Evolutionary conservation across 1,140 invertebrate species (phyloP), one percentile per base, ranked within the genome.

Genomic region (Drosophila setifemur): DNA sequence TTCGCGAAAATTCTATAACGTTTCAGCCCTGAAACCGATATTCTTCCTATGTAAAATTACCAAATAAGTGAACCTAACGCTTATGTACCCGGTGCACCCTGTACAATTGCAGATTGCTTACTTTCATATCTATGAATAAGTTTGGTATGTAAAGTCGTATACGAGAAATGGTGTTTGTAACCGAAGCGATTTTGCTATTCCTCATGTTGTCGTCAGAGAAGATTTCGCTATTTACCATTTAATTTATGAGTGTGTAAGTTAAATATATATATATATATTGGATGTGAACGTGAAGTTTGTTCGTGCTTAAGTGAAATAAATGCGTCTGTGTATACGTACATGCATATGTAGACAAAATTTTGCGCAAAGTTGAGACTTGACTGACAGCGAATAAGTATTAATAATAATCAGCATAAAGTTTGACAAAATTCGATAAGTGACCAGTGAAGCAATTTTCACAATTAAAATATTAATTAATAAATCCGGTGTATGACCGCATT

Each of bases 121-220:
- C 57, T 57, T 57, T 61, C 57, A 61, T 57, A 61, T 58, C 57
- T 61, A 61, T 61, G 37, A 60, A 57, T 60, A 40, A 57, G 57
- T 58, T 60, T 61, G 37, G 52, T 61, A 60, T 55, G 57, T 60
- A 61, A 61, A 58, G 57, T 61, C 57, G 57, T 61, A 61, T 61
- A 61, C 57, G 58, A 58, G 57, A 61, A 61, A 61, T 61, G 57
- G 52, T 61, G 37, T 61, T 61, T 57, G 57, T 33, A 61, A 61
- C 52, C 29, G 23, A 61, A 61, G 11, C 57, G 37, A 61, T 43
- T 61, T 61, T 61, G 44, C 57, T 61, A 53, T 61, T 61, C 52
- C 57, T 61, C 52, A 58, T 61, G 57, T 39, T 61, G 57, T 61
- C 19, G 52, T 61, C 57, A 25, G 37, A 58, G n/a, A 58, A 58